Conservation (phyloP, 1,140 invertebrate species). For the Pseudachorutes palmiensis region DNA sequence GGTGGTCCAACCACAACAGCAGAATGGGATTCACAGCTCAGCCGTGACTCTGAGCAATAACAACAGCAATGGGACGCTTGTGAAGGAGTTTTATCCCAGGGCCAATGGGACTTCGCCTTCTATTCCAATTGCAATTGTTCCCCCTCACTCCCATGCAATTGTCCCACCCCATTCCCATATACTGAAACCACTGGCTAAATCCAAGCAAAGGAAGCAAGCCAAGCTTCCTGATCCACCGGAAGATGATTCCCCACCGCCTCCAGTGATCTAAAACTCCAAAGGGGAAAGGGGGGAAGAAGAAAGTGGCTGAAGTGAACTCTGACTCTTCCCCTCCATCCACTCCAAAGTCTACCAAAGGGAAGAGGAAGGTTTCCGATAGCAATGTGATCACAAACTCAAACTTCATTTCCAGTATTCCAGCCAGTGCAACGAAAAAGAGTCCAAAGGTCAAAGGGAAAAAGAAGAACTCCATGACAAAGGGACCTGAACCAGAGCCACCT, state of each 20-base stretch:
- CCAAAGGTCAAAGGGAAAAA: not conserved
- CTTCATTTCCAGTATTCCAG: no score
- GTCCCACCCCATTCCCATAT: not conserved
- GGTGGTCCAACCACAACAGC: not conserved
- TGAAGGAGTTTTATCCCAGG: not conserved
- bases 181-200: not conserved
- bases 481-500: no score
- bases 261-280: no score
- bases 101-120: not conserved
- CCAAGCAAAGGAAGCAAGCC: constrained; percentile 3
- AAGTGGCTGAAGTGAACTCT: not conserved
- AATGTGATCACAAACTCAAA: no score
- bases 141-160: not conserved
- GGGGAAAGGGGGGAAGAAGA: constrained; percentile 1
- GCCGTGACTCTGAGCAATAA: constrained; percentile 12
- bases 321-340: not conserved
- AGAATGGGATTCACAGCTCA: constrained; percentile 4
- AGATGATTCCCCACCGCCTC: no score
- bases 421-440: not conserved
- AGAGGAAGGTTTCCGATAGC: not conserved
- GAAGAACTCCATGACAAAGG: no score
- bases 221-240: no score
- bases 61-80: constrained; percentile 4
- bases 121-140: not conserved
- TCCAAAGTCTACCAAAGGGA: not conserved